A percentile compares a stretch with the other conserved stretches of the same genome.
Conservation (phyloP, 2,888 invertebrate genomes). For the Lamellibrachia satsuma region DNA sequence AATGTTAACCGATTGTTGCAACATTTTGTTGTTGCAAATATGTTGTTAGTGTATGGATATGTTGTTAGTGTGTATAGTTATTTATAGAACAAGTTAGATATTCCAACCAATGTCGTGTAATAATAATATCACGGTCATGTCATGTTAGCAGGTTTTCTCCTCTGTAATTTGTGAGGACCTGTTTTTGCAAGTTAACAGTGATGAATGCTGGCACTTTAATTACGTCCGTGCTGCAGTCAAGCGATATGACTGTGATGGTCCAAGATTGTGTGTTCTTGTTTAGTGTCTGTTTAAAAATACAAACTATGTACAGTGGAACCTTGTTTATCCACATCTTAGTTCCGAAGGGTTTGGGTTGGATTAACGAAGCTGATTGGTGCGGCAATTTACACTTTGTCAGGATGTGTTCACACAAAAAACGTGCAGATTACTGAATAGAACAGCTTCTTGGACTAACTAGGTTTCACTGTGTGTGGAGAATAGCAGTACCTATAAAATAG, state of each 20-base stretch:
- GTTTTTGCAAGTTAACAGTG: neutral
- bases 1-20: neutral
- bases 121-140: neutral
- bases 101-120: neutral
- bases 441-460: too few species aligned
- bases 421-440: too few species aligned
- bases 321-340: too few species aligned
- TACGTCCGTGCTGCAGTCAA: neutral
- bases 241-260: neutral
- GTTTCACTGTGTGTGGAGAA: neutral
- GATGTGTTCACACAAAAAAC: too few species aligned
- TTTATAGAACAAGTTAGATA: neutral
- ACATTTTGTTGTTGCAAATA: neutral
- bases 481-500: neutral
- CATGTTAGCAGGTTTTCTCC: neutral
- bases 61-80: conserved; percentile 12
- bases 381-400: too few species aligned
- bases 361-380: too few species aligned
- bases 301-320: too few species aligned
- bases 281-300: neutral
- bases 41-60: neutral
- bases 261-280: neutral
- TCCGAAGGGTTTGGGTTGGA: too few species aligned
- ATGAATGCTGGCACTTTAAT: neutral
- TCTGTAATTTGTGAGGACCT: neutral